Conservation (phyloP, 2,797 vertebrate genomes). For the Xyrichtys novacula region DNA sequence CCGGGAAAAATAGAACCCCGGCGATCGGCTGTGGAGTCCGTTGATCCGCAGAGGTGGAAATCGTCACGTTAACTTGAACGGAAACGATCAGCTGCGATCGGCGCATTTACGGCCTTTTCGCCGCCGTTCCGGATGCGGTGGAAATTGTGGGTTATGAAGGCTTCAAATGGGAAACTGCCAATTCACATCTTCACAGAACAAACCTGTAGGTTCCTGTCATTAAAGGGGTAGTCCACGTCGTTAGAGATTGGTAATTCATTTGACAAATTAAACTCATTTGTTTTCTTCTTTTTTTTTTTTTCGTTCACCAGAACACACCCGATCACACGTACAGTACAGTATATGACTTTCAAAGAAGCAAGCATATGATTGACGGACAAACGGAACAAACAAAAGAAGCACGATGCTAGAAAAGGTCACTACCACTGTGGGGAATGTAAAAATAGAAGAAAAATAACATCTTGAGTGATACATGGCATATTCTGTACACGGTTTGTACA, state of each 20-base stretch:
- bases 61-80: no score
- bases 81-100: no score
- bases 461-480: slow-evolving; percentile 59
- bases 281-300: slow-evolving; percentile 32
- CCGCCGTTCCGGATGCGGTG: no score
- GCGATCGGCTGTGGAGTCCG: no score
- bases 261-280: slow-evolving; percentile 56
- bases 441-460: slow-evolving; percentile 35
- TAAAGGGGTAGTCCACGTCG: slow-evolving; percentile 73
- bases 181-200: slow-evolving; percentile 61
- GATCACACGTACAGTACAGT: slow-evolving; percentile 73
- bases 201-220: slow-evolving; percentile 60
- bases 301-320: slow-evolving; percentile 73
- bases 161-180: slow-evolving; percentile 62
- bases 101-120: no score
- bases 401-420: slow-evolving; percentile 70
- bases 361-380: slow-evolving; percentile 74
- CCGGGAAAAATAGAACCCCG: no score
- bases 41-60: no score
- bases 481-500: slow-evolving; percentile 72
- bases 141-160: slow-evolving; percentile 51
- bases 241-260: slow-evolving; percentile 64
- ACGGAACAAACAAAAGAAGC: slow-evolving; percentile 58
- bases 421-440: slow-evolving; percentile 57
- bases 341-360: slow-evolving; percentile 78